Evolutionary conservation across 2,113 vertebrate genomes (phyloP).

Genomic region (Bettongia penicillata): DNA sequence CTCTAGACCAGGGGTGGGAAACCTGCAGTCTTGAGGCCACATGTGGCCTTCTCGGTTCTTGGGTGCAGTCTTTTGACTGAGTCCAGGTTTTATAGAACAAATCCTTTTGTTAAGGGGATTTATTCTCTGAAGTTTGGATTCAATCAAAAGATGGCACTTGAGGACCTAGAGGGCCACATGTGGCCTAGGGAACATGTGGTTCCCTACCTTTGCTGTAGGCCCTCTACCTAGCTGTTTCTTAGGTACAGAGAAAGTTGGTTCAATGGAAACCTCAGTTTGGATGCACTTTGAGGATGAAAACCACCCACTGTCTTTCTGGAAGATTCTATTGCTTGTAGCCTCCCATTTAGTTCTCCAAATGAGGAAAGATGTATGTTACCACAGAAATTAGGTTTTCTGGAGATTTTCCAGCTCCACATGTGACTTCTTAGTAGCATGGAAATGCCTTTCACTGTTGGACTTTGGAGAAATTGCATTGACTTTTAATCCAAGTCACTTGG

Average conservation of each 20-base stretch:
- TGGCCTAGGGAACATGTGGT: too few species aligned
- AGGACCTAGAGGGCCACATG: too few species aligned
- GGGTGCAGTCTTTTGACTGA: too few species aligned
- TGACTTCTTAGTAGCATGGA: background rate
- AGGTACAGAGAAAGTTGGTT: background rate
- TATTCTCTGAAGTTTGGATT: too few species aligned
- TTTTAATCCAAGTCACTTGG: constrained; percentile 56
- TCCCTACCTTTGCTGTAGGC: background rate
- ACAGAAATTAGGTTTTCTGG: constrained; percentile 23
- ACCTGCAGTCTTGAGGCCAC: too few species aligned
- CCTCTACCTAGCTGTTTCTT: background rate
- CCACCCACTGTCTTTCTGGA: background rate
- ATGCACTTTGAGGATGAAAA: background rate
- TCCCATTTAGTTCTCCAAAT: constrained; percentile 5
- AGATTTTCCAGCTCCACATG: constrained; percentile 41
- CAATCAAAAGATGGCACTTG: too few species aligned
- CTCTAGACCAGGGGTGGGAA: background rate
- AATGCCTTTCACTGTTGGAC: constrained; percentile 28
- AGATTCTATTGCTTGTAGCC: background rate
- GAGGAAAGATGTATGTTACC: background rate
- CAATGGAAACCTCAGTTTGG: background rate
- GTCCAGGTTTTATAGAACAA: too few species aligned
- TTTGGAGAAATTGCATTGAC: constrained; percentile 34
- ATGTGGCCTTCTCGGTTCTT: too few species aligned
- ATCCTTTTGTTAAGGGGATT: too few species aligned